Conservation (phyloP, 2,888 invertebrate genomes). For the Brachyptera putata region DNA sequence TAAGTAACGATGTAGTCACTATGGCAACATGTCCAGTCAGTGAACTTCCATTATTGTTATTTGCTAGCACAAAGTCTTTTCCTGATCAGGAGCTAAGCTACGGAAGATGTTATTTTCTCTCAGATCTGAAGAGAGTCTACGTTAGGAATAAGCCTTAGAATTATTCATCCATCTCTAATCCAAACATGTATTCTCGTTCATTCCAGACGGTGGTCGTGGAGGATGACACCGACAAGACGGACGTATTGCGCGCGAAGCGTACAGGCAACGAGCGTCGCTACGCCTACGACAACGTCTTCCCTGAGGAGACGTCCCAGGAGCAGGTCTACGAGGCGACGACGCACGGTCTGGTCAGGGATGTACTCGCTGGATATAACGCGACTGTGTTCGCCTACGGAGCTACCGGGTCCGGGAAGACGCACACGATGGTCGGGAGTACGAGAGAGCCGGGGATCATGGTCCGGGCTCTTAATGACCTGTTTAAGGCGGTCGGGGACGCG, state of each 20-base stretch:
- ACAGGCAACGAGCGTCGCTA: slow-evolving; percentile 75
- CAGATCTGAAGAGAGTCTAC: too few relatives aligned
- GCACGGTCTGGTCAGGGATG: slow-evolving; percentile 72
- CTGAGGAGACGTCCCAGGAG: slow-evolving; percentile 79
- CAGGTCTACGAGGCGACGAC: slow-evolving; percentile 86
- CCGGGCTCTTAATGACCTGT: slow-evolving; percentile 77
- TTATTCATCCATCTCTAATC: too few relatives aligned
- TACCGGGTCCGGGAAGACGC: slow-evolving; percentile 88
- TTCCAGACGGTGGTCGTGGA: slow-evolving; percentile 68
- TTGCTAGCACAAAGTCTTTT: too few relatives aligned
- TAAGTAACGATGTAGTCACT: too few relatives aligned
- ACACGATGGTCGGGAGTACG: slow-evolving; percentile 76
- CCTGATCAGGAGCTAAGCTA: too few relatives aligned
- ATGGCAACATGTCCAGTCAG: too few relatives aligned
- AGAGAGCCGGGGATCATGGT: slow-evolving; percentile 81
- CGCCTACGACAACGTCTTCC: slow-evolving; percentile 85
- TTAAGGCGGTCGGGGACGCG: slow-evolving; percentile 61
- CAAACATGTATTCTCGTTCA: too few relatives aligned
- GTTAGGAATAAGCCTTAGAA: too few relatives aligned
- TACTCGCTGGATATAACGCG: slow-evolving; percentile 84
- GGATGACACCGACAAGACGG: slow-evolving; percentile 55
- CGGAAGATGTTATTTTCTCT: too few relatives aligned
- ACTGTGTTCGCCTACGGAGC: slow-evolving; percentile 96
- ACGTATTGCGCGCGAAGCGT: slow-evolving; percentile 65
- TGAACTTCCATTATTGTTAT: too few relatives aligned